Evolutionary conservation across 2,113 vertebrate genomes (phyloP).

Genomic region (Pycnonotus jocosus): DNA sequence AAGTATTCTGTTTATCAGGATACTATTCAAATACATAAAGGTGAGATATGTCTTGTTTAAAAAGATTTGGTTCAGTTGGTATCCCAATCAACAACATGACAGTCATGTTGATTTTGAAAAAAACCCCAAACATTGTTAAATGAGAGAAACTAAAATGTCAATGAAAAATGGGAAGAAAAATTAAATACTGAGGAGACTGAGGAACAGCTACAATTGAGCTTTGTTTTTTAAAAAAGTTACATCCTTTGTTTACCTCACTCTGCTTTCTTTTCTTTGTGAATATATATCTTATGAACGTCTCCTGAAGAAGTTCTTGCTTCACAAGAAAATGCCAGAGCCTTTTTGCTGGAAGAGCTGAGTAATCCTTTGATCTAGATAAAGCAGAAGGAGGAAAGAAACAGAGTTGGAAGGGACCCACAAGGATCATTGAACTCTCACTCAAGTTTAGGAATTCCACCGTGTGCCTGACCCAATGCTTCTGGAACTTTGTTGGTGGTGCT

Average conservation of each 20-base stretch:
- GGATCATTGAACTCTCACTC: not conserved
- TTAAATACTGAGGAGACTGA: not conserved
- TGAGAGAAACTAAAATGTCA: not conserved
- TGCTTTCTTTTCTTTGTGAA: conserved; percentile 98
- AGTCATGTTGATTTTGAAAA: not conserved
- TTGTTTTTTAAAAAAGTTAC: not conserved
- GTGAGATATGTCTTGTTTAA: not conserved
- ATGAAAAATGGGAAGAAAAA: not conserved
- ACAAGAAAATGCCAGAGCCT: conserved; percentile 96
- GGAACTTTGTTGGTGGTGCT: not conserved
- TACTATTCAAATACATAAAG: not conserved
- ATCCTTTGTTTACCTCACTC: conserved; percentile 85
- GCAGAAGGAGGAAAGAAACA: conserved; percentile 10
- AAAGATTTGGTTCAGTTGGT: not conserved
- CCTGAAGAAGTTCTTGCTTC: conserved; percentile 94
- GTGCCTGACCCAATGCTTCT: not conserved
- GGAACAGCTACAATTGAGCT: not conserved
- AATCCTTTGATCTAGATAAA: conserved; percentile 86
- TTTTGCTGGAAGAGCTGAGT: conserved; percentile 87
- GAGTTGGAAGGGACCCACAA: not conserved
- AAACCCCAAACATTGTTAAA: not conserved
- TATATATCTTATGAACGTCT: conserved; percentile 94
- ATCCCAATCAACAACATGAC: not conserved
- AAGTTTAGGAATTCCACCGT: not conserved
- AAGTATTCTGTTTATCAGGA: not conserved